Conservation (phyloP, 2,888 invertebrate species). For the Bursaphelenchus okinawaensis region DNA sequence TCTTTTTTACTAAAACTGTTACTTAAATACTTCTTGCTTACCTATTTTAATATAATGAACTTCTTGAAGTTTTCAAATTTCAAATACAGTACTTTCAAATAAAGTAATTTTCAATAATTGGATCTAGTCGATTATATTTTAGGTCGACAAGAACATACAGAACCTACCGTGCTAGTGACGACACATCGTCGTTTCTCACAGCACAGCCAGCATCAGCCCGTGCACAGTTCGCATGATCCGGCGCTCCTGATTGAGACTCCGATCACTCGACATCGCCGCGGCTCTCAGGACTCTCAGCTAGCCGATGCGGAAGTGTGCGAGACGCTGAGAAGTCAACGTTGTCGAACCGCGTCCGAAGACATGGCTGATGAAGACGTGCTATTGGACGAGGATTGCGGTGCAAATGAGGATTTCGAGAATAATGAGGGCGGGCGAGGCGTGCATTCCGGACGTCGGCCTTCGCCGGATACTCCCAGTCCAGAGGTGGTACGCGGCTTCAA, state of each 20-base stretch:
- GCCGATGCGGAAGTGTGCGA: constrained; percentile 7
- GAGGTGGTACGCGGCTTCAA: neutral
- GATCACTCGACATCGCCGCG: neutral
- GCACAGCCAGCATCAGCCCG: neutral
- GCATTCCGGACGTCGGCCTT: neutral
- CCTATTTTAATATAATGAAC: too few species aligned
- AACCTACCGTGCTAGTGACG: constrained; percentile 7
- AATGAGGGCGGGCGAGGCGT: neutral
- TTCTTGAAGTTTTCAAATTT: too few species aligned
- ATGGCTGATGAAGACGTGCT: constrained; percentile 11
- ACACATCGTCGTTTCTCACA: neutral
- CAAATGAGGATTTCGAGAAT: constrained; percentile 4
- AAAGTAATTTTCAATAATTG: neutral
- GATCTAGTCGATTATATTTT: neutral
- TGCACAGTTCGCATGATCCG: too few species aligned
- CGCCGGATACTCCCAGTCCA: neutral
- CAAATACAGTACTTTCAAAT: neutral
- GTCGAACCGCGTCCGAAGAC: neutral
- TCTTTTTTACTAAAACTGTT: neutral
- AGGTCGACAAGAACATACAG: constrained; percentile 7
- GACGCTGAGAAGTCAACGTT: neutral
- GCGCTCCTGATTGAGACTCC: neutral
- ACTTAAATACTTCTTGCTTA: too few species aligned
- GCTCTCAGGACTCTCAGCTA: constrained; percentile 1
- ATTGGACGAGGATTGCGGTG: neutral